Conservation (phyloP, 1,140 invertebrate genomes). For the Eriocheir sinensis region DNA sequence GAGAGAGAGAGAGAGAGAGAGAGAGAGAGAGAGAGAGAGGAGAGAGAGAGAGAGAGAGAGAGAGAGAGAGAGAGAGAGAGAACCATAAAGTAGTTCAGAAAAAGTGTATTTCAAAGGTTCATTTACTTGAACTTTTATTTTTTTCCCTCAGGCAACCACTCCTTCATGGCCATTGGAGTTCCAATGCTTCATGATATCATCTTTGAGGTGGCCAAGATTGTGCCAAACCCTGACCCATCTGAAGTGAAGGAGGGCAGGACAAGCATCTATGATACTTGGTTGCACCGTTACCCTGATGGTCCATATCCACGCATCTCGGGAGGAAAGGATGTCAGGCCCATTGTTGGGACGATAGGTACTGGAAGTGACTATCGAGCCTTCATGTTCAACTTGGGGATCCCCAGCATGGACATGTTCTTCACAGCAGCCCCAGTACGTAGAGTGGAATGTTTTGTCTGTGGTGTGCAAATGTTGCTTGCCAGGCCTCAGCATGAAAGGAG, state of each 20-base stretch:
- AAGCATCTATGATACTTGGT: constrained; percentile 44
- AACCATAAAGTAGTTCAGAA: background rate
- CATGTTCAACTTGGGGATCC: constrained; percentile 57
- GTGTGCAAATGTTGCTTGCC: too few relatives aligned
- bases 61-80: constrained; percentile 47
- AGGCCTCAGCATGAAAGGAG: too few relatives aligned
- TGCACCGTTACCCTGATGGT: background rate
- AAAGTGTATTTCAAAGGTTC: background rate
- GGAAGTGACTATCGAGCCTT: constrained; percentile 66
- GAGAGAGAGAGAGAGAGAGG: too few relatives aligned
- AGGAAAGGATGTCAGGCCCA: background rate
- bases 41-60: too few relatives aligned
- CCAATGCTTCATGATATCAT: constrained; percentile 17
- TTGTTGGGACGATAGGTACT: constrained; percentile 33
- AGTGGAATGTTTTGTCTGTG: too few relatives aligned
- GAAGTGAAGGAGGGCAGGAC: background rate
- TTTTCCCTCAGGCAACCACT: constrained; percentile 37
- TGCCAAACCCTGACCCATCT: constrained; percentile 44
- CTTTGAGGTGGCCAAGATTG: background rate
- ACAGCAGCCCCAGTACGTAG: constrained; percentile 28
- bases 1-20: too few relatives aligned
- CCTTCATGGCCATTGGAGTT: constrained; percentile 18
- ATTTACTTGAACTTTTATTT: background rate
- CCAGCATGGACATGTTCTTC: constrained; percentile 60
- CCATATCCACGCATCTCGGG: background rate